These are phyloP conservation scores for Protobothrops mucrosquamatus DNA, from an alignment of 2,113 vertebrate species.

Conservation along the genomic window DNA sequence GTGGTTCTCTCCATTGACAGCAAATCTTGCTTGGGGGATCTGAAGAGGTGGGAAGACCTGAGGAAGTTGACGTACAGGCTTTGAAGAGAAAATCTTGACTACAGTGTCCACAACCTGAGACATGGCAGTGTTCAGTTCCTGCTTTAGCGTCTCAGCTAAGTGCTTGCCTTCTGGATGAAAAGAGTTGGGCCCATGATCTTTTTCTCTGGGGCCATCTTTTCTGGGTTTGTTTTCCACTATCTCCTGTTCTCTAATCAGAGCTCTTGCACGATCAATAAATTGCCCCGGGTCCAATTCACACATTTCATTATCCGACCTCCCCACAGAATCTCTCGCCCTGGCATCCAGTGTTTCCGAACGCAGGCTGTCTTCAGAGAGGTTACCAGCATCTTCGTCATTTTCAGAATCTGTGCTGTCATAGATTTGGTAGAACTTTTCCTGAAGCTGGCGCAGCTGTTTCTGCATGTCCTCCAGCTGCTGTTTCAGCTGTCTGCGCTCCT, in stretches of 20 bases:
- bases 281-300: constrained; percentile 90
- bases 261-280: constrained; percentile 89
- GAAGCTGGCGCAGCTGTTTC: constrained; percentile 98
- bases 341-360: constrained; percentile 88
- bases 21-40: constrained; percentile 82
- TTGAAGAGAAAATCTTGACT: constrained; percentile 93
- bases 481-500: constrained; percentile 95
- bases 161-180: constrained; percentile 91
- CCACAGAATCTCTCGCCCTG: constrained; percentile 70
- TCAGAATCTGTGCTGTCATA: constrained; percentile 98
- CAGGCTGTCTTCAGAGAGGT: constrained; percentile 95
- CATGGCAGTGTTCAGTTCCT: constrained; percentile 97
- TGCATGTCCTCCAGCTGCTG: constrained; percentile 99
- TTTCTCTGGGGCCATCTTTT: constrained; percentile 80
- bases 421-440: constrained; percentile 99
- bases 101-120: constrained; percentile 98
- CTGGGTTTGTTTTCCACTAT: constrained; percentile 82
- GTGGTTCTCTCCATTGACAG: constrained; percentile 88
- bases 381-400: constrained; percentile 90
- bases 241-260: constrained; percentile 89
- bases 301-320: constrained; percentile 87
- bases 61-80: constrained; percentile 86
- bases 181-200: constrained; percentile 75
- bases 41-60: constrained; percentile 90
- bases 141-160: constrained; percentile 93